A percentile compares a stretch with the other conserved stretches of the same genome.
phyloP scores from a whole-genome alignment of 2,888 invertebrate species.

The Lydus trimaculatus region DNA sequence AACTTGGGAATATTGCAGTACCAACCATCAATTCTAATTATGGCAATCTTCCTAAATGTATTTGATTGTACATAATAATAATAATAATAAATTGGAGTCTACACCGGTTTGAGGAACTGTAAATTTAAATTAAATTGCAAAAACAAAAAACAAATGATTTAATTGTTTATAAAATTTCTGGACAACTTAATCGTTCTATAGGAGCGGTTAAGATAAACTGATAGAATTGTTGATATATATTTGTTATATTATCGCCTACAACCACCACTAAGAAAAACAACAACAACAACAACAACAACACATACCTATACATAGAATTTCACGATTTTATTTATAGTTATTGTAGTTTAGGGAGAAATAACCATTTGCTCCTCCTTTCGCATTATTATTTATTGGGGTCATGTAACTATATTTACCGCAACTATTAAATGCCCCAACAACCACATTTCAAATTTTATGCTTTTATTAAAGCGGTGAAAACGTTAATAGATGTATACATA shows the following conservation, averaged over 20 bases:
- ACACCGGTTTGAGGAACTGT: neutral
- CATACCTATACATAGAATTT: slow-evolving; percentile 1
- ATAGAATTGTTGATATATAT: neutral
- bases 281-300: neutral
- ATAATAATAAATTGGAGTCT: slow-evolving; percentile 8
- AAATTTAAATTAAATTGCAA: neutral
- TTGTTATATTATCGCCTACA: neutral
- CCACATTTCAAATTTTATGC: slow-evolving; percentile 18
- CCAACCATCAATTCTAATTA: neutral
- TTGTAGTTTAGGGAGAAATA: slow-evolving; percentile 24
- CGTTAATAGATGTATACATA: slow-evolving; percentile 14
- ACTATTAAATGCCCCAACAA: slow-evolving; percentile 16
- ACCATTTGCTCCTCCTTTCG: slow-evolving; percentile 28
- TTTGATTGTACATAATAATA: neutral
- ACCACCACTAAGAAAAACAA: neutral
- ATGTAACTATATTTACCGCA: slow-evolving; percentile 21
- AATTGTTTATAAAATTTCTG: neutral
- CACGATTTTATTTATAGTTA: slow-evolving; percentile 32
- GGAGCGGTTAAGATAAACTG: neutral
- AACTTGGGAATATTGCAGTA: slow-evolving; percentile 16
- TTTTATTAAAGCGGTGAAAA: slow-evolving; percentile 23
- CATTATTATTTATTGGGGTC: slow-evolving; percentile 26
- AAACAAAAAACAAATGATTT: neutral
- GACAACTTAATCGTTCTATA: neutral
- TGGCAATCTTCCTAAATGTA: neutral